Conservation (phyloP, 2,113 vertebrate species). For the Lepisosteus oculatus region DNA sequence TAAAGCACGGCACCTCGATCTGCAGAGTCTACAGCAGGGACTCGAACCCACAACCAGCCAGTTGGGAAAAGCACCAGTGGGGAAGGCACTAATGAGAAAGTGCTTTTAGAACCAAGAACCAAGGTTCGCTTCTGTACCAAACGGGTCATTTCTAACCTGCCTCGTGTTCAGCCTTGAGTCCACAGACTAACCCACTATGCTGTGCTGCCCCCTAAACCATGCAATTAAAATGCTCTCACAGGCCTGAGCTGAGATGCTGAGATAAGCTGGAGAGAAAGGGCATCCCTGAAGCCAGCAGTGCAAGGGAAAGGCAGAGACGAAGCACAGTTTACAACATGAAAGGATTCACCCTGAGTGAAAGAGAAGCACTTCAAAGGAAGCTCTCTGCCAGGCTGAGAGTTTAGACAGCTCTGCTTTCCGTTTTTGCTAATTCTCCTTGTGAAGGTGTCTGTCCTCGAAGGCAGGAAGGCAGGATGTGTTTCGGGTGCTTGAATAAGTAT, state of each 20-base stretch:
- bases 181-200: no score
- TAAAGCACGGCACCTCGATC: no score
- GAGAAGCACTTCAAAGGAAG: constrained; percentile 55
- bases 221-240: no score
- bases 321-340: constrained; percentile 56
- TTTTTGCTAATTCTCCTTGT: constrained; percentile 36
- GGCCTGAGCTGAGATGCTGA: constrained; percentile 5
- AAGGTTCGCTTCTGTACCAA: no score
- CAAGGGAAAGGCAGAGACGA: constrained; percentile 52
- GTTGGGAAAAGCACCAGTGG: no score
- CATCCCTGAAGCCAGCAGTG: constrained; percentile 50
- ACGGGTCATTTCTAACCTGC: no score
- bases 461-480: constrained; percentile 45
- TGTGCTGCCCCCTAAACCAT: no score
- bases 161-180: no score
- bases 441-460: constrained; percentile 57
- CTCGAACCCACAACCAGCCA: no score
- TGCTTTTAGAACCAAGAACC: no score
- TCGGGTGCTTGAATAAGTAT: constrained; percentile 57
- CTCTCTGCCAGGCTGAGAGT: constrained; percentile 39
- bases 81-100: no score
- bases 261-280: constrained; percentile 30
- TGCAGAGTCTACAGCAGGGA: no score
- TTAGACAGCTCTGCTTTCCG: constrained; percentile 45
- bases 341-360: constrained; percentile 22